Conservation (phyloP, 2,888 invertebrate species). For the Stenurella melanura region DNA sequence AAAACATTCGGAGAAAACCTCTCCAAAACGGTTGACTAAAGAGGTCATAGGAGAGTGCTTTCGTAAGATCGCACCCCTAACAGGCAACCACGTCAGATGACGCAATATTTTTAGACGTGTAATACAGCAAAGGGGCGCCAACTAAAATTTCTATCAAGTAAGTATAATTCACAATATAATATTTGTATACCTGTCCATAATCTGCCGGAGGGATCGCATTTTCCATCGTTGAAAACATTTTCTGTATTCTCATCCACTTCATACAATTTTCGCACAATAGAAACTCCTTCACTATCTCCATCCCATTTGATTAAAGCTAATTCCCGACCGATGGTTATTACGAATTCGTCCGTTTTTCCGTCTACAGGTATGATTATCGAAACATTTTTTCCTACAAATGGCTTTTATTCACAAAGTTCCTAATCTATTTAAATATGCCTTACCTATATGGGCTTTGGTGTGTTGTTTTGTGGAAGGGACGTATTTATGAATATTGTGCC, state of each 20-base stretch:
- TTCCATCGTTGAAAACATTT: slow-evolving; percentile 87
- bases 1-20: no score
- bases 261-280: slow-evolving; percentile 74
- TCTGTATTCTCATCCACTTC: slow-evolving; percentile 76
- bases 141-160: no score
- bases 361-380: slow-evolving; percentile 69
- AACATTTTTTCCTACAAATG: slow-evolving; percentile 16
- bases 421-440: background rate
- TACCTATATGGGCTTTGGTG: slow-evolving; percentile 55
- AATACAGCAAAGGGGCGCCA: no score
- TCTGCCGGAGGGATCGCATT: slow-evolving; percentile 84
- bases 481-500: slow-evolving; percentile 55
- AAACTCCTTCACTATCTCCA: slow-evolving; percentile 75
- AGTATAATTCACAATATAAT: no score
- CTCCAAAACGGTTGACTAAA: no score
- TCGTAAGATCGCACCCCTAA: no score
- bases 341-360: slow-evolving; percentile 78
- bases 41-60: no score
- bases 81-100: no score
- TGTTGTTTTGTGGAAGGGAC: slow-evolving; percentile 54
- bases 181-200: slow-evolving; percentile 75
- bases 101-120: no score
- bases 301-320: slow-evolving; percentile 81
- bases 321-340: slow-evolving; percentile 78
- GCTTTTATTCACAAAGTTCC: background rate